Evolutionary conservation across 1,140 invertebrate genomes (phyloP).

Genomic region (Apis laboriosa): DNA sequence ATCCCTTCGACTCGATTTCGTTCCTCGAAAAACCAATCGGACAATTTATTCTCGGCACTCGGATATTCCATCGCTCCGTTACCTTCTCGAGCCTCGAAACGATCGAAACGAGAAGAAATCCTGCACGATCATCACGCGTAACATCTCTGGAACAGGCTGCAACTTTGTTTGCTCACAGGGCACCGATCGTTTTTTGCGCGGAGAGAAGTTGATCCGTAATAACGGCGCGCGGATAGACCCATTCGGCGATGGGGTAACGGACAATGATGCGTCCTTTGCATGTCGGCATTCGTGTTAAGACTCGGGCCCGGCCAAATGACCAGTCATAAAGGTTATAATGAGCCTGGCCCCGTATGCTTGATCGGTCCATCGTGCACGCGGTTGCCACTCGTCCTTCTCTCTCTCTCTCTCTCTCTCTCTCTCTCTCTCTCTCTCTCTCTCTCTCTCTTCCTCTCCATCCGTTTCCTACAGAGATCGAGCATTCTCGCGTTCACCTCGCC

Average conservation of each 20-base stretch:
- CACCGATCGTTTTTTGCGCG: neutral
- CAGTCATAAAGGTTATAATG: conserved; percentile 70
- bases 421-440: neutral
- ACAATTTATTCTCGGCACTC: no score
- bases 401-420: conserved; percentile 11
- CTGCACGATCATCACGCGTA: neutral
- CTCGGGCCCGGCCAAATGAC: conserved; percentile 62
- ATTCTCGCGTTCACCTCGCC: neutral
- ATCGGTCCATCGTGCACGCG: conserved; percentile 51
- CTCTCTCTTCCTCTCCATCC: neutral
- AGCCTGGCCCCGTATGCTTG: conserved; percentile 55
- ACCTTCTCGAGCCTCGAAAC: neutral
- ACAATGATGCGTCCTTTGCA: conserved; percentile 63
- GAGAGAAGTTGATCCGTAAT: conserved; percentile 3
- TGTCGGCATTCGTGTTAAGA: conserved; percentile 61
- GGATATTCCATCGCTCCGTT: no score
- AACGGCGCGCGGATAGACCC: conserved; percentile 42
- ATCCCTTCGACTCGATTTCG: no score
- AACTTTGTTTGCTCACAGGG: conserved; percentile 14
- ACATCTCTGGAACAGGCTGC: neutral
- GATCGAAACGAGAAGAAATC: neutral
- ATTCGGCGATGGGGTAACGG: conserved; percentile 42
- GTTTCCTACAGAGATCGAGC: no score
- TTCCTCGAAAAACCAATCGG: no score
- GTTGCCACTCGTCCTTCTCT: conserved; percentile 33